These are phyloP conservation scores for Prenolepis imparis DNA, from an alignment of 2,888 invertebrate genomes.

Conservation along the genomic window DNA sequence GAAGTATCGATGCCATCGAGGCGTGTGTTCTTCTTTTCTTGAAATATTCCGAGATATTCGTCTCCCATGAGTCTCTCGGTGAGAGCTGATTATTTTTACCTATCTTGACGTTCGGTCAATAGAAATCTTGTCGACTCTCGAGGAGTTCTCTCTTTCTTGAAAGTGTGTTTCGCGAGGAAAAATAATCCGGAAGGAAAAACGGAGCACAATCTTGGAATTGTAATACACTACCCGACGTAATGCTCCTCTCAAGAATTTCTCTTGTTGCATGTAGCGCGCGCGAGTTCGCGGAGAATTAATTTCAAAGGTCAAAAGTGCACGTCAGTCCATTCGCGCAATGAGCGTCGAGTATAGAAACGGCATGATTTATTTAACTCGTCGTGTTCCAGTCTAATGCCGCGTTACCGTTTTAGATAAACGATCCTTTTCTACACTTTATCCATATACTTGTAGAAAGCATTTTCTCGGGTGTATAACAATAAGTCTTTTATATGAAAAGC, in stretches of 20 bases:
- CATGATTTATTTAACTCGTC: slow-evolving; percentile 38
- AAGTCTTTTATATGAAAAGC: background rate
- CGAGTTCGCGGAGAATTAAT: slow-evolving; percentile 35
- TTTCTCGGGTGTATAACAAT: background rate
- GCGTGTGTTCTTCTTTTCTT: slow-evolving; percentile 63
- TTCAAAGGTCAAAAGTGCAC: slow-evolving; percentile 38
- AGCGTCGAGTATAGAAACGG: slow-evolving; percentile 6
- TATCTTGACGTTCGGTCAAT: background rate
- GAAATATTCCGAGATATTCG: slow-evolving; percentile 18
- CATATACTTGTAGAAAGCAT: background rate
- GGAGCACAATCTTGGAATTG: slow-evolving; percentile 22
- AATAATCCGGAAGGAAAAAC: slow-evolving; percentile 8
- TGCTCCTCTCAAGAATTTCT: slow-evolving; percentile 19
- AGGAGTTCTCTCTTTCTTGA: background rate
- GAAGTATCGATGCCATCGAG: slow-evolving; percentile 19
- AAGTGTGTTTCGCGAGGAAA: background rate
- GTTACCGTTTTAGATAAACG: slow-evolving; percentile 17
- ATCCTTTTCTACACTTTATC: background rate
- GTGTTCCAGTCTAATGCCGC: background rate
- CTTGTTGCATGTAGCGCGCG: slow-evolving; percentile 23
- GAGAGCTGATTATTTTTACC: background rate
- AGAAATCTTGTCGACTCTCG: background rate
- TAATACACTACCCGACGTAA: slow-evolving; percentile 22
- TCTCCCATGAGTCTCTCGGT: background rate
- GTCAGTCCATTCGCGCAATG: slow-evolving; percentile 29